A percentile compares a stretch with the other conserved stretches of the same genome.
Evolutionary conservation across 2,113 vertebrate species (phyloP).

Genomic region (Dipodomys ordii): DNA sequence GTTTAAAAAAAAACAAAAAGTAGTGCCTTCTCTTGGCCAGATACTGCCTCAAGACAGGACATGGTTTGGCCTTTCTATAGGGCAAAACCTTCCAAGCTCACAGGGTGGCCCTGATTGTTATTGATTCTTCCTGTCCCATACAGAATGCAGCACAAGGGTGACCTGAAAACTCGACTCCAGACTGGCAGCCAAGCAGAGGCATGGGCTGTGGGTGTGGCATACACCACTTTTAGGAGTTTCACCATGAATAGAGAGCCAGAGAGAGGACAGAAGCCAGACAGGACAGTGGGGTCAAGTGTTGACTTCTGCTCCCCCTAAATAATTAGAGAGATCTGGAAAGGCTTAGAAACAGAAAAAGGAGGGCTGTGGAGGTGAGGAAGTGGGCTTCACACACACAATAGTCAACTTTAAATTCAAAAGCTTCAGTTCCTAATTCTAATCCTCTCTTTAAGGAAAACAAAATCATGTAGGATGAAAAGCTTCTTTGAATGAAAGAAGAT

Average conservation of each 20-base stretch:
- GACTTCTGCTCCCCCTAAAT: slow-evolving; percentile 29
- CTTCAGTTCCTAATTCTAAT: slow-evolving; percentile 63
- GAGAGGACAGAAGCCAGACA: not conserved
- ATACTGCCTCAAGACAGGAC: not conserved
- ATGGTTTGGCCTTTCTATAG: not conserved
- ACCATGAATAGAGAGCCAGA: slow-evolving; percentile 35
- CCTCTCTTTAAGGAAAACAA: slow-evolving; percentile 71
- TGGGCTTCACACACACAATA: slow-evolving; percentile 42
- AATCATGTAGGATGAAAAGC: slow-evolving; percentile 64
- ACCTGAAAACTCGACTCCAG: not conserved
- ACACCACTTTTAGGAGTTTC: not conserved
- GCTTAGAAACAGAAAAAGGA: slow-evolving; percentile 33
- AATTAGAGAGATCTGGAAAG: slow-evolving; percentile 57
- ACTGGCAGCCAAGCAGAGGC: accelerated
- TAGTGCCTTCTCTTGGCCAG: not conserved
- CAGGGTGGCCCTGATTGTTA: not conserved
- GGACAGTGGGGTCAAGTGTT: slow-evolving; percentile 55
- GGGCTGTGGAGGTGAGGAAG: slow-evolving; percentile 39
- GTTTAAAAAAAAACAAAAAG: not conserved
- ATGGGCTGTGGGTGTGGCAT: not conserved
- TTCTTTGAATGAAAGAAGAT: slow-evolving; percentile 40
- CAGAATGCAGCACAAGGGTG: not conserved
- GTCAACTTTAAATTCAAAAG: slow-evolving; percentile 66
- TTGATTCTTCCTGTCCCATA: not conserved
- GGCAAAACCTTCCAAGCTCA: not conserved